phyloP scores from a whole-genome alignment of 2,797 vertebrate species.

The Merluccius polli region DNA sequence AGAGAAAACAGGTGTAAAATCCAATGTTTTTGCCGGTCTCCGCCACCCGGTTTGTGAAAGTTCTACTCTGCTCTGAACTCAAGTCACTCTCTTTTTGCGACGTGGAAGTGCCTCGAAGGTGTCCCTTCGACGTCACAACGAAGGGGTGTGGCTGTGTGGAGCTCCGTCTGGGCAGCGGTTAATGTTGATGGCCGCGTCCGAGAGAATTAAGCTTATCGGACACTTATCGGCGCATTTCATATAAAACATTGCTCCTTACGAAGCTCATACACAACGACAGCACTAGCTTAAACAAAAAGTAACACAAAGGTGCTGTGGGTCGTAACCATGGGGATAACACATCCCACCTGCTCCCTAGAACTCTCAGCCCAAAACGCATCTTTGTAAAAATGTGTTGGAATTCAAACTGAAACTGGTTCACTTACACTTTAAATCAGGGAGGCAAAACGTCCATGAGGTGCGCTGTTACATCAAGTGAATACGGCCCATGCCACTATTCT shows the following conservation, averaged over 20 bases:
- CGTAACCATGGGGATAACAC: too few species aligned
- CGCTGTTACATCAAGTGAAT: conserved; percentile 62
- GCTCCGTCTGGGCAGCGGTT: too few species aligned
- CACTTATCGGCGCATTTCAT: background rate
- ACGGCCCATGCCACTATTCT: conserved; percentile 48
- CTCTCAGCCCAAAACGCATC: too few species aligned
- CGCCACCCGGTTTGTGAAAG: too few species aligned
- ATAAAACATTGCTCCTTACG: background rate
- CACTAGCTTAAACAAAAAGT: too few species aligned
- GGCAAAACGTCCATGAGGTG: conserved; percentile 41
- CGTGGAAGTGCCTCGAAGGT: too few species aligned
- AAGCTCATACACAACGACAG: background rate
- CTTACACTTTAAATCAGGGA: background rate
- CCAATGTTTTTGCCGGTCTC: too few species aligned
- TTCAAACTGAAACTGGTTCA: background rate
- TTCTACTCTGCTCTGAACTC: too few species aligned
- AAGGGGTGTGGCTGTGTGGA: background rate
- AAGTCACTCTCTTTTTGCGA: too few species aligned
- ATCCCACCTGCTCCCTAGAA: too few species aligned
- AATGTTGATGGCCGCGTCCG: background rate
- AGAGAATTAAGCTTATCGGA: background rate
- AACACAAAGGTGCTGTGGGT: background rate
- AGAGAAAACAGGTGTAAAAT: background rate
- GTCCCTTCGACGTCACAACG: too few species aligned
- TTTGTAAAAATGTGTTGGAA: background rate